These are phyloP conservation scores for Cheirogaleus medius DNA, from an alignment of 2,113 vertebrate species.

Conservation along the genomic window DNA sequence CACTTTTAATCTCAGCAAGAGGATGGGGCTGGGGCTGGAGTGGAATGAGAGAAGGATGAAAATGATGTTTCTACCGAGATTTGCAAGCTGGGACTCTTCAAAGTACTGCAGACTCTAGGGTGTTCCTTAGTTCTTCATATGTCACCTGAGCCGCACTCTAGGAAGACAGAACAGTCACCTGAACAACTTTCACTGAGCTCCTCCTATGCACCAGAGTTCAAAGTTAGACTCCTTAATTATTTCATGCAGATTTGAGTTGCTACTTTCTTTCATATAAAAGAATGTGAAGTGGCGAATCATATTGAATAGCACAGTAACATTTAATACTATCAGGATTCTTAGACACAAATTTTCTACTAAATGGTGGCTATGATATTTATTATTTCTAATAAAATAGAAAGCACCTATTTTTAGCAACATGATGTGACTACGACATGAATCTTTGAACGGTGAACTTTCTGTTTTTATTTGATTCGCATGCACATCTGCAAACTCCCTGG, in stretches of 20 bases:
- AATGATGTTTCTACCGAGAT: background rate
- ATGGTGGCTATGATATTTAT: background rate
- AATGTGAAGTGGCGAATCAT: background rate
- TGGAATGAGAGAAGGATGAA: background rate
- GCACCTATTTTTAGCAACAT: background rate
- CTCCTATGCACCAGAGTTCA: background rate
- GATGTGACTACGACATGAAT: background rate
- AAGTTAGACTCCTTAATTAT: background rate
- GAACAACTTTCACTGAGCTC: background rate
- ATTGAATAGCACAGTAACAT: background rate
- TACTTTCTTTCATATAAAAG: background rate
- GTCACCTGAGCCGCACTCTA: background rate
- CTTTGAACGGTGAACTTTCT: background rate
- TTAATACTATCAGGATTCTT: background rate
- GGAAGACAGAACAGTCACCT: background rate
- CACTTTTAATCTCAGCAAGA: background rate
- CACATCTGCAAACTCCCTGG: background rate
- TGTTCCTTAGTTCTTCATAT: background rate
- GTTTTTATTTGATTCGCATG: background rate
- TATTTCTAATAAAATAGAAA: background rate
- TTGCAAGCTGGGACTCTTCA: background rate
- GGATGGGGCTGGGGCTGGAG: background rate
- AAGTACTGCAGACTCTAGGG: background rate
- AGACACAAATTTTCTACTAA: background rate
- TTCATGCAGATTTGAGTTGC: background rate